Percentiles rank a stretch among this genome's conserved stretches.
Conservation (phyloP, 1,140 invertebrate species). For the Cephus cinctus region DNA sequence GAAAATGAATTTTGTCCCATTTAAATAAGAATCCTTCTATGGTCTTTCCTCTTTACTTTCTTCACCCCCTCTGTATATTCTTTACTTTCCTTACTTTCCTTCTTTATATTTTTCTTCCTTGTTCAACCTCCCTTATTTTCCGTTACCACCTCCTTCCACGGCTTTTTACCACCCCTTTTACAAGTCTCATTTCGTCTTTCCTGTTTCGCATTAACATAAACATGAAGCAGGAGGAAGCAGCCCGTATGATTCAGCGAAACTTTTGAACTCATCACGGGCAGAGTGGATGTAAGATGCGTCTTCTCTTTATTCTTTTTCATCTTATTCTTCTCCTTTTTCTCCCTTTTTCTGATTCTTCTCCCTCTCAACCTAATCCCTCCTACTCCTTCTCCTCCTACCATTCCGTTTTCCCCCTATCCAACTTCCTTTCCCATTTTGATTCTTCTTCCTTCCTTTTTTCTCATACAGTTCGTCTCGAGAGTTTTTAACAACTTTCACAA, state of each 20-base stretch:
- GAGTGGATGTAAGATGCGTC: not conserved
- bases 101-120: no score
- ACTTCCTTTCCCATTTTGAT: not conserved
- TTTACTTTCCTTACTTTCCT: no score
- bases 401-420: not conserved
- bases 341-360: not conserved
- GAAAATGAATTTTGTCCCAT: no score
- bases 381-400: no score
- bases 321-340: no score
- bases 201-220: not conserved
- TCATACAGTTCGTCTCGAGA: no score
- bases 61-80: no score
- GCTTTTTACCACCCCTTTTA: no score
- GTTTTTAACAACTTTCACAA: not conserved
- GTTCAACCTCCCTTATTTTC: no score
- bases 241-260: not conserved
- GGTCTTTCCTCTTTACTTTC: no score
- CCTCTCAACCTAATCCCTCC: no score
- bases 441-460: not conserved
- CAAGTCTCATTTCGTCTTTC: not conserved
- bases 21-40: not conserved
- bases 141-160: not conserved
- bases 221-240: not conserved
- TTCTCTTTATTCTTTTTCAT: not conserved
- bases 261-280: not conserved